phyloP scores from a whole-genome alignment of 2,888 invertebrate genomes.

The Phengaris alcon region DNA sequence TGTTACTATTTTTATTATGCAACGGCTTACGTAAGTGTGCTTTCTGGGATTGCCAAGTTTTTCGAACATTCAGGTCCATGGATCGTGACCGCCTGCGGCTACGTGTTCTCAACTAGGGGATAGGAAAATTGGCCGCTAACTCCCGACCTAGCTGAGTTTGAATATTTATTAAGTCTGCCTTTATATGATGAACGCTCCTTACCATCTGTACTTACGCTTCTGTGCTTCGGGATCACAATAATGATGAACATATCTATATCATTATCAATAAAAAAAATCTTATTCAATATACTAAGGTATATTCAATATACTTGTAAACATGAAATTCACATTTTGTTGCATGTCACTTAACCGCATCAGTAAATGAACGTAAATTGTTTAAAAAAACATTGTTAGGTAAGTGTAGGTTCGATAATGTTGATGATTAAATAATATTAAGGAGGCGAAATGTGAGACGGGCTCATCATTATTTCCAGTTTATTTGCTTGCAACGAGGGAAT shows the following conservation, averaged over 20 bases:
- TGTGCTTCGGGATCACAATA: neutral
- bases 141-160: slow-evolving; percentile 23
- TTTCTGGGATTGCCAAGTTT: slow-evolving; percentile 38
- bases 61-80: slow-evolving; percentile 34
- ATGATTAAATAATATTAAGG: slow-evolving; percentile 8
- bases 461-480: slow-evolving; percentile 26
- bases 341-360: neutral
- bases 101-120: slow-evolving; percentile 29
- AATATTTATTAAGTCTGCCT: slow-evolving; percentile 17
- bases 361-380: neutral
- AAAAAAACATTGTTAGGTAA: neutral
- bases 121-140: slow-evolving; percentile 28
- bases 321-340: neutral
- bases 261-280: too few relatives aligned
- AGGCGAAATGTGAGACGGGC: slow-evolving; percentile 14
- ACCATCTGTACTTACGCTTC: neutral
- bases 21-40: slow-evolving; percentile 17
- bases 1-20: slow-evolving; percentile 26
- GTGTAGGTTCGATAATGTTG: neutral
- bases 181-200: slow-evolving; percentile 6
- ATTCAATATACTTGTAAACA: neutral
- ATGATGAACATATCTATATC: neutral
- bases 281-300: neutral
- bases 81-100: slow-evolving; percentile 29
- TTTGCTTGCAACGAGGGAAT: slow-evolving; percentile 30